Percentiles rank a stretch among this genome's conserved stretches.
phyloP scores from a whole-genome alignment of 2,797 vertebrate genomes.

The Protosalanx chinensis region DNA sequence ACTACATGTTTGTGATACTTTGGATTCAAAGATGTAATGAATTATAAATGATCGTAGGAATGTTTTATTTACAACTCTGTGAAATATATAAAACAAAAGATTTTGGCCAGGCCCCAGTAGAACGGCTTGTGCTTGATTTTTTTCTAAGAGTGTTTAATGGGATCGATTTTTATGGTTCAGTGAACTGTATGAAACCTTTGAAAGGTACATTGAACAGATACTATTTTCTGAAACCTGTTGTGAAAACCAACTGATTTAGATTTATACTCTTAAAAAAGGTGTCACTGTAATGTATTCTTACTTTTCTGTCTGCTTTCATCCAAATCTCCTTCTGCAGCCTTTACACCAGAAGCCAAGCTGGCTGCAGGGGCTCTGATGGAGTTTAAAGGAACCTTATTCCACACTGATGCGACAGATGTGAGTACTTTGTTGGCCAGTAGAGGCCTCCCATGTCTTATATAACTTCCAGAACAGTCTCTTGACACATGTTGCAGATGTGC shows the following conservation, averaged over 20 bases:
- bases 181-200: slow-evolving; percentile 73
- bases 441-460: slow-evolving; percentile 94
- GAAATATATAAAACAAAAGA: slow-evolving; percentile 67
- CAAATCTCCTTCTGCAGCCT: slow-evolving; percentile 11
- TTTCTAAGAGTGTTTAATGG: slow-evolving; percentile 72
- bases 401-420: slow-evolving; percentile 59
- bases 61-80: slow-evolving; percentile 74
- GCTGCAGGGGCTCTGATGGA: slow-evolving; percentile 38
- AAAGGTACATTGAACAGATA: slow-evolving; percentile 73
- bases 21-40: slow-evolving; percentile 69
- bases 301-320: slow-evolving; percentile 41
- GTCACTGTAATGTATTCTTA: slow-evolving; percentile 19
- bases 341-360: slow-evolving; percentile 44
- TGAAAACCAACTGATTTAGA: slow-evolving; percentile 54
- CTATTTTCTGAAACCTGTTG: slow-evolving; percentile 35
- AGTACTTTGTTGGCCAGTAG: slow-evolving; percentile 81
- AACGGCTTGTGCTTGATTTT: slow-evolving; percentile 64
- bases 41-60: slow-evolving; percentile 75
- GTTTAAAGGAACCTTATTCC: slow-evolving; percentile 53
- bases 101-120: slow-evolving; percentile 65
- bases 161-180: slow-evolving; percentile 79
- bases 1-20: slow-evolving; percentile 42
- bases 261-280: slow-evolving; percentile 59
- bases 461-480: slow-evolving; percentile 41
- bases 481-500: slow-evolving; percentile 31